phyloP scores from a whole-genome alignment of 1,140 invertebrate genomes.

The Drosophila ficusphila region DNA sequence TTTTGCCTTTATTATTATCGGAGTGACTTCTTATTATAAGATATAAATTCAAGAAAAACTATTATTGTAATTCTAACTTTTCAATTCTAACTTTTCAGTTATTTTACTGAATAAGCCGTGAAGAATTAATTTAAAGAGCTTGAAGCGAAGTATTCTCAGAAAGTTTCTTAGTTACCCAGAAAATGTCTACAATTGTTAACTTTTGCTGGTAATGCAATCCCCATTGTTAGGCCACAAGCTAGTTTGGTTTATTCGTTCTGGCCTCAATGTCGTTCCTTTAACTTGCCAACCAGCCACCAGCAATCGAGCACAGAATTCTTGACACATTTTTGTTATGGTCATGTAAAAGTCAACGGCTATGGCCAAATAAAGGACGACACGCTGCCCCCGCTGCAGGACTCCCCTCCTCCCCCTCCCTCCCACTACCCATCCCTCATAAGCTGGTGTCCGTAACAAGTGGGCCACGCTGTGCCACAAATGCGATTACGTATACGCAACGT shows the following conservation, averaged over 20 bases:
- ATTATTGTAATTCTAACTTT: too few species aligned
- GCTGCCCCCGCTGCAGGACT: neutral
- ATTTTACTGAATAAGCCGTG: too few species aligned
- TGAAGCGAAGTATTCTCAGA: too few species aligned
- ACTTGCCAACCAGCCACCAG: conserved; percentile 5
- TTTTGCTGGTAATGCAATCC: conserved; percentile 25
- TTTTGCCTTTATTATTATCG: too few species aligned
- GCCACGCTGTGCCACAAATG: conserved; percentile 66
- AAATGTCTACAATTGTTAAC: too few species aligned
- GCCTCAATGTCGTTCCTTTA: neutral
- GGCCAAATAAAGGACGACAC: conserved; percentile 61
- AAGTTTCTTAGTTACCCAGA: conserved; percentile 2
- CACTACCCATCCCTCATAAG: neutral
- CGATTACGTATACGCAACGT: conserved; percentile 73
- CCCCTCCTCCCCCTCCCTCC: neutral
- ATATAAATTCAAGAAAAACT: too few species aligned
- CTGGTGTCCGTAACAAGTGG: conserved; percentile 59
- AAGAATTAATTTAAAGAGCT: too few species aligned
- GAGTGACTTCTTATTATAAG: too few species aligned
- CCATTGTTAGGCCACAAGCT: conserved; percentile 23
- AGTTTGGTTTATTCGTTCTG: conserved; percentile 42
- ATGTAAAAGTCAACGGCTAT: conserved; percentile 71
- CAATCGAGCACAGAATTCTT: conserved; percentile 54
- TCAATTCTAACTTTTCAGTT: too few species aligned
- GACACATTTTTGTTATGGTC: conserved; percentile 63